These are phyloP conservation scores for Melopsittacus undulatus DNA, from an alignment of 2,797 vertebrate species.

Conservation along the genomic window DNA sequence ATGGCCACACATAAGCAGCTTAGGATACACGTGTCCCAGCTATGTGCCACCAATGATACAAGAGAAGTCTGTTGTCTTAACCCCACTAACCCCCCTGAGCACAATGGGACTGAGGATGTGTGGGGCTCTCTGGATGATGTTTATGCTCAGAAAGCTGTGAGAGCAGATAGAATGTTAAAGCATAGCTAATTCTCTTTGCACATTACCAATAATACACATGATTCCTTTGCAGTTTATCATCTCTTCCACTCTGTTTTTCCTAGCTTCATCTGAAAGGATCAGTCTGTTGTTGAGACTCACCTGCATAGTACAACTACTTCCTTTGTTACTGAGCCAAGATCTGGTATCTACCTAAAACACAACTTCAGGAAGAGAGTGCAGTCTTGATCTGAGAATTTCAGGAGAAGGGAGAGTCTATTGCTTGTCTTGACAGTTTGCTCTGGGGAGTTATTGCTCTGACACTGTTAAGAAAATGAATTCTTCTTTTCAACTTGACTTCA, in stretches of 20 bases:
- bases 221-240: background rate
- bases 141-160: background rate
- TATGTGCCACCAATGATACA: background rate
- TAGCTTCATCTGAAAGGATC: background rate
- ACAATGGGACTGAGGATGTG: background rate
- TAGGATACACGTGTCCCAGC: slow-evolving; percentile 44
- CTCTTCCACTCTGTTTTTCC: background rate
- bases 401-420: background rate
- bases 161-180: background rate
- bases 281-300: background rate
- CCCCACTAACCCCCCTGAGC: background rate
- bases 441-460: background rate
- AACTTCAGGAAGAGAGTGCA: background rate
- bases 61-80: slow-evolving; percentile 32
- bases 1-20: slow-evolving; percentile 61
- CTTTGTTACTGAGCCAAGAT: background rate
- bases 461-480: background rate
- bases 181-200: background rate
- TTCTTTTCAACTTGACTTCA: background rate
- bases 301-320: background rate
- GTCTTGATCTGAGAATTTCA: background rate
- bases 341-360: background rate
- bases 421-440: background rate
- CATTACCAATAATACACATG: background rate
- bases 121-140: background rate